Conservation (phyloP, 2,113 vertebrate species). For the Engystomops pustulosus region DNA sequence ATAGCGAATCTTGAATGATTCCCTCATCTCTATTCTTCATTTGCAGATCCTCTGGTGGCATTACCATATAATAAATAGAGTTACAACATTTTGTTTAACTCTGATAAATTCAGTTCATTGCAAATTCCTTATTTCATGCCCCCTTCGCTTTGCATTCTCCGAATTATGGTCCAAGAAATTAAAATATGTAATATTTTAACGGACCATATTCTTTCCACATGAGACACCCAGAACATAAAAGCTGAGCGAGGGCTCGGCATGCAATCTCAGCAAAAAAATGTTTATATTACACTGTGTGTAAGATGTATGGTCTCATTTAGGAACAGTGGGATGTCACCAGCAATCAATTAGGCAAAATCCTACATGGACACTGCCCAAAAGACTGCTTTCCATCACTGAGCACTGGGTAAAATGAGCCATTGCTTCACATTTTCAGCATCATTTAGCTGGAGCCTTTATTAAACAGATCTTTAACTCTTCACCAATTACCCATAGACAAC, state of each 20-base stretch:
- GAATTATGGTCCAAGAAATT: background rate
- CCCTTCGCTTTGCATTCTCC: too few relatives aligned
- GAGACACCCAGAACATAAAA: constrained; percentile 13
- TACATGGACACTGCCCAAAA: constrained; percentile 58
- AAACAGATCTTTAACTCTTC: constrained; percentile 66
- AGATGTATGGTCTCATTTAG: constrained; percentile 64
- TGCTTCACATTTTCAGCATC: constrained; percentile 71
- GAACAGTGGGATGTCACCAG: constrained; percentile 60
- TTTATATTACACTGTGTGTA: constrained; percentile 44
- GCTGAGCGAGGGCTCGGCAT: background rate
- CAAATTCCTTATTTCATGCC: too few relatives aligned
- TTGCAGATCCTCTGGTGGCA: too few relatives aligned
- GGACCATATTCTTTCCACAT: background rate
- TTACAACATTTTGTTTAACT: too few relatives aligned
- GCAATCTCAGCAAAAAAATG: constrained; percentile 25
- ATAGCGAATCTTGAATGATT: too few relatives aligned
- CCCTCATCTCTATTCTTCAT: too few relatives aligned
- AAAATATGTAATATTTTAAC: constrained; percentile 3
- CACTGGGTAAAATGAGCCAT: constrained; percentile 67
- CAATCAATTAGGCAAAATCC: constrained; percentile 64
- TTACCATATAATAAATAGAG: too few relatives aligned
- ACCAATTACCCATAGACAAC: constrained; percentile 62
- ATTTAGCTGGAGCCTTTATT: constrained; percentile 70
- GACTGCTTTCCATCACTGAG: constrained; percentile 63
- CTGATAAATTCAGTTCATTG: too few relatives aligned